Evolutionary conservation across 1,140 invertebrate species (phyloP).

Genomic region (Hyposmocoma kahamanoa): DNA sequence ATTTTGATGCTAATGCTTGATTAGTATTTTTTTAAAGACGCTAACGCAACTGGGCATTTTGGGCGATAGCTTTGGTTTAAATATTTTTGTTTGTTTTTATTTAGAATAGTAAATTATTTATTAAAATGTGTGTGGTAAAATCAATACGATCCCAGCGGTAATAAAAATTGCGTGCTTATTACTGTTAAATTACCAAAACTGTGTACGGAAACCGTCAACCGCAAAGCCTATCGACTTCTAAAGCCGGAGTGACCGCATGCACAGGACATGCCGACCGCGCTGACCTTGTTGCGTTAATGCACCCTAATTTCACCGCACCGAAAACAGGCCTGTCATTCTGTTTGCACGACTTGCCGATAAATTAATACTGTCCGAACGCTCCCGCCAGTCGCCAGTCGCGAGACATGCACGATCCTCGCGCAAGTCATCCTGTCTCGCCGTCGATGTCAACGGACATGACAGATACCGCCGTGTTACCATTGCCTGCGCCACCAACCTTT

Average conservation of each 20-base stretch:
- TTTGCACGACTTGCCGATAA: conserved; percentile 66
- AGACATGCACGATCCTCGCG: conserved; percentile 43
- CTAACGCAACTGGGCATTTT: too few species aligned
- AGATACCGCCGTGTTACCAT: neutral
- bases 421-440: conserved; percentile 27
- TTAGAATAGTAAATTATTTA: too few species aligned
- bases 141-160: too few species aligned
- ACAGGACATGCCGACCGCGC: conserved; percentile 31
- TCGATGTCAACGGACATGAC: conserved; percentile 14
- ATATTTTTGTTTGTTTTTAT: too few species aligned
- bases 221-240: conserved; percentile 33
- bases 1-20: conserved; percentile 10
- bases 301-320: conserved; percentile 64
- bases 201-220: conserved; percentile 31
- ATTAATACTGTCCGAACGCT: conserved; percentile 57
- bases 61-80: too few species aligned
- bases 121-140: too few species aligned
- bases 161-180: conserved; percentile 11
- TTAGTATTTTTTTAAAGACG: too few species aligned
- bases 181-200: conserved; percentile 19
- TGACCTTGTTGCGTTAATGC: conserved; percentile 66
- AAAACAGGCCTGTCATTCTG: conserved; percentile 57
- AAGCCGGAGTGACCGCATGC: conserved; percentile 29
- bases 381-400: conserved; percentile 35
- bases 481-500: conserved; percentile 18